These are phyloP conservation scores for Sarcoramphus papa DNA, from an alignment of 2,797 vertebrate genomes.

Conservation along the genomic window DNA sequence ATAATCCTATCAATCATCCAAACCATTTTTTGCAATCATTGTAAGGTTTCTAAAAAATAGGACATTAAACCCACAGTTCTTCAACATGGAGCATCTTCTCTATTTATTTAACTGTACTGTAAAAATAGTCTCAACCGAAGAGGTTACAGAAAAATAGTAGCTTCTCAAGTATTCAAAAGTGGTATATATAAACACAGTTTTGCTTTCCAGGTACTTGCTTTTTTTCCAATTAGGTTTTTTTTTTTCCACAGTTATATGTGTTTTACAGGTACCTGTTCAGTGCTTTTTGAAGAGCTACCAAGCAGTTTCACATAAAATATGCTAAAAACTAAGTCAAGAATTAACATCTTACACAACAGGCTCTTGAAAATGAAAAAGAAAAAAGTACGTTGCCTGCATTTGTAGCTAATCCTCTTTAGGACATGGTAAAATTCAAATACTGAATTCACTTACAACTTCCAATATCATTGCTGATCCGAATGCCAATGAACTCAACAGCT, in stretches of 20 bases:
- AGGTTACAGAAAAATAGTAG: not conserved
- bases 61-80: not conserved
- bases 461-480: slow-evolving; percentile 78
- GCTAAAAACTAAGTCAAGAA: slow-evolving; percentile 57
- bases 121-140: not conserved
- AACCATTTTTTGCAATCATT: not conserved
- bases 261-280: not conserved
- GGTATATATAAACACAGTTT: not conserved
- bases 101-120: not conserved
- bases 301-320: slow-evolving; percentile 1
- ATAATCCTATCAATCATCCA: not conserved
- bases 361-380: slow-evolving; percentile 77
- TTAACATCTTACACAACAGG: slow-evolving; percentile 78
- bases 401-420: slow-evolving; percentile 86
- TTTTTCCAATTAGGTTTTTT: not conserved
- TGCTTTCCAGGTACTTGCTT: not conserved
- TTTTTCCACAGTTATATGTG: not conserved
- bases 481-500: slow-evolving; percentile 76
- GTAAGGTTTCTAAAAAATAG: not conserved
- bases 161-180: not conserved
- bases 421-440: slow-evolving; percentile 77
- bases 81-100: not conserved
- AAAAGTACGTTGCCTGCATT: slow-evolving; percentile 71
- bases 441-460: slow-evolving; percentile 80
- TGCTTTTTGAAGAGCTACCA: not conserved